Conservation (phyloP, 92 coral and sea anemone genomes). For the Muricea muricata region DNA sequence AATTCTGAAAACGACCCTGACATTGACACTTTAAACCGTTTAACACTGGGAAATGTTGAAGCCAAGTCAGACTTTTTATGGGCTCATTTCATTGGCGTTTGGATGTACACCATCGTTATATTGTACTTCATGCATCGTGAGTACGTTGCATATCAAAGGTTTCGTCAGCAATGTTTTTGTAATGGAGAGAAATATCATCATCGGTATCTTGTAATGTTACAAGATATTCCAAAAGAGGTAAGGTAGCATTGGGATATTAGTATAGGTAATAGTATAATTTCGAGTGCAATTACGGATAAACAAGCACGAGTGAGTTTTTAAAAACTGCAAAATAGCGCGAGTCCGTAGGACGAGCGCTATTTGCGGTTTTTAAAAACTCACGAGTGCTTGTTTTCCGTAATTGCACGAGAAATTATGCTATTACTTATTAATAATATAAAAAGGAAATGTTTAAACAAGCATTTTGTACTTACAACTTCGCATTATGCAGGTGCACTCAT, state of each 20-base stretch:
- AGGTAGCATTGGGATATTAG: not conserved
- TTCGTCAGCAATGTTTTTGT: conserved; percentile 81
- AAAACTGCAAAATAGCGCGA: no score
- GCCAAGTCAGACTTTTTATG: conserved; percentile 67
- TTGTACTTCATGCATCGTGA: conserved; percentile 83
- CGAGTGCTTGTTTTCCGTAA: no score
- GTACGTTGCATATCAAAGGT: conserved; percentile 76
- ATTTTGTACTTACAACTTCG: no score
- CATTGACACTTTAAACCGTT: conserved; percentile 66
- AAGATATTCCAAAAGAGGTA: conserved; percentile 91
- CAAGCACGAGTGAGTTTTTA: no score
- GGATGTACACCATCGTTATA: conserved; percentile 80
- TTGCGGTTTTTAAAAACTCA: no score
- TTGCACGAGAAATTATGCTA: no score
- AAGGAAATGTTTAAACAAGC: no score
- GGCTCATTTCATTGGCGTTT: conserved; percentile 92
- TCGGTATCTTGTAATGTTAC: conserved; percentile 82
- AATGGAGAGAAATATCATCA: conserved; percentile 68
- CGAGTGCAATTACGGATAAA: no score
- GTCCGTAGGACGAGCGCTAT: no score
- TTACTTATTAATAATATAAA: no score
- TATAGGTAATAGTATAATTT: no score
- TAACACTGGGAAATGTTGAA: conserved; percentile 77
- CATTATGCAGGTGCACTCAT: no score
- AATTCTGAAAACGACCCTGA: conserved; percentile 28